phyloP scores from a whole-genome alignment of 1,140 invertebrate genomes.

The Anastatus disparis region DNA sequence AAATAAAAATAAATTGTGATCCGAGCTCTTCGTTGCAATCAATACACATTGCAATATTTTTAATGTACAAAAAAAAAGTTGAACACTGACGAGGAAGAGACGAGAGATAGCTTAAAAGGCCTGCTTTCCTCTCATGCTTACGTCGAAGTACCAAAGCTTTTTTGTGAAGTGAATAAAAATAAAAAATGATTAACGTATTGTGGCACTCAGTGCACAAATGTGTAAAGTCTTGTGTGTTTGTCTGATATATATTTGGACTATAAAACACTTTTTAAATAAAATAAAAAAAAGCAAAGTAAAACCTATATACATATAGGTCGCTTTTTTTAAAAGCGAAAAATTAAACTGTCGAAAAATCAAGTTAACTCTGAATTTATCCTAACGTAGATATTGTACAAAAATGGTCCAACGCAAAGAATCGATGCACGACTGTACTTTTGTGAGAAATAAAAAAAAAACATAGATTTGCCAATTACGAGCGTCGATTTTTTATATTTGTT shows the following conservation, averaged over 20 bases:
- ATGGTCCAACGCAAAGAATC: conserved; percentile 18
- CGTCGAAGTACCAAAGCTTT: conserved; percentile 33
- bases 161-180: conserved; percentile 17
- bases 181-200: conserved; percentile 8
- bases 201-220: conserved; percentile 35
- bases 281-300: background rate
- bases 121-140: conserved; percentile 38
- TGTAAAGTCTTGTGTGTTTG: conserved; percentile 14
- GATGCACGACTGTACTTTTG: conserved; percentile 22
- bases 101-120: conserved; percentile 22
- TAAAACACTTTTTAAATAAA: conserved; percentile 2
- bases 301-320: background rate
- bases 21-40: conserved; percentile 13
- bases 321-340: conserved; percentile 1
- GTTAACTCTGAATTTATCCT: conserved; percentile 29
- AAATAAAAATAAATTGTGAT: conserved; percentile 15
- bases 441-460: background rate
- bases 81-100: conserved; percentile 11
- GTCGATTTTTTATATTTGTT: conserved; percentile 11
- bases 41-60: conserved; percentile 37
- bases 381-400: conserved; percentile 23
- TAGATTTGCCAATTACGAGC: conserved; percentile 31
- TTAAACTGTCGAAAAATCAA: background rate
- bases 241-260: background rate
- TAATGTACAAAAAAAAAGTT: conserved; percentile 29